These are phyloP conservation scores for Drosophila paulistorum DNA, from an alignment of 1,140 invertebrate species.

Conservation along the genomic window DNA sequence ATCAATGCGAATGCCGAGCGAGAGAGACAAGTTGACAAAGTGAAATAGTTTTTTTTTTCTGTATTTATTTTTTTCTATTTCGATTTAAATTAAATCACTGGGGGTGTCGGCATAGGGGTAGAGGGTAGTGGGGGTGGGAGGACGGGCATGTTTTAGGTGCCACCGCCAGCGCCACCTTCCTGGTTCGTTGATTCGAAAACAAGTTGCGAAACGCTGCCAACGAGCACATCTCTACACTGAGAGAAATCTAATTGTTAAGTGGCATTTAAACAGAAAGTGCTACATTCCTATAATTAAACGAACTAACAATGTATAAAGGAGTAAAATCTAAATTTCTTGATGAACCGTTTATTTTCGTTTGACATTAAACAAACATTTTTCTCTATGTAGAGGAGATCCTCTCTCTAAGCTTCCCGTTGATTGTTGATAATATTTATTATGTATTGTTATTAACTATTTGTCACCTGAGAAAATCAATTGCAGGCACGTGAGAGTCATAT, in stretches of 20 bases:
- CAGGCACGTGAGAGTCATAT: neutral
- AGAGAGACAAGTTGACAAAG: constrained; percentile 16
- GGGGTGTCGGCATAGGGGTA: neutral
- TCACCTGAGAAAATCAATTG: neutral
- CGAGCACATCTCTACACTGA: constrained; percentile 12
- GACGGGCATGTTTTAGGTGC: neutral
- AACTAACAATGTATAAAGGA: too few relatives aligned
- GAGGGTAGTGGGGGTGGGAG: neutral
- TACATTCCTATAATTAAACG: too few relatives aligned
- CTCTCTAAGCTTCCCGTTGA: neutral
- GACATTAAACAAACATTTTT: neutral
- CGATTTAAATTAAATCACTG: constrained; percentile 25
- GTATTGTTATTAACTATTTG: constrained; percentile 12
- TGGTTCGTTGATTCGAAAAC: constrained; percentile 34
- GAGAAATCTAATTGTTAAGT: neutral
- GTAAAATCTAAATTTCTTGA: too few relatives aligned
- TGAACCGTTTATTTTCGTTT: too few relatives aligned
- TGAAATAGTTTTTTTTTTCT: constrained; percentile 19
- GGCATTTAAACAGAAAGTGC: too few relatives aligned
- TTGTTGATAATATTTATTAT: constrained; percentile 4
- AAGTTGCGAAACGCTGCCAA: constrained; percentile 25
- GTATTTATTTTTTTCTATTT: constrained; percentile 1
- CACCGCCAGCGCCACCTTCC: constrained; percentile 20
- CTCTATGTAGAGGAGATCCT: neutral
- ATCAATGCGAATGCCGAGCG: constrained; percentile 17